phyloP scores from a whole-genome alignment of 2,888 invertebrate genomes.

The Idaea biselata region DNA sequence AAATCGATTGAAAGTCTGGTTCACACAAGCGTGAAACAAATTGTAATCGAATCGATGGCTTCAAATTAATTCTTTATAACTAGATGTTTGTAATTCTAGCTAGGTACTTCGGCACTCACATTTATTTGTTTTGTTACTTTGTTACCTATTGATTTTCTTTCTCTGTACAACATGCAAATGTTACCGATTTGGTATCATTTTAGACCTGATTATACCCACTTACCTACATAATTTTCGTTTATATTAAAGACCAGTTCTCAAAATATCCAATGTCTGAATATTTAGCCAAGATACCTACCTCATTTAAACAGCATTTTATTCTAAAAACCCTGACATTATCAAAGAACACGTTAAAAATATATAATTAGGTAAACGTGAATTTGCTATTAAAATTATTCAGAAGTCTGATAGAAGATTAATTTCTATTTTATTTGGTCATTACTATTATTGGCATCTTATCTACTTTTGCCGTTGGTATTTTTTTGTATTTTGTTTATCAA shows the following conservation, averaged over 20 bases:
- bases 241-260: background rate
- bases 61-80: slow-evolving; percentile 22
- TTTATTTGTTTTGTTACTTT: slow-evolving; percentile 16
- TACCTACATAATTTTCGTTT: background rate
- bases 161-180: slow-evolving; percentile 2
- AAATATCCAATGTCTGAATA: background rate
- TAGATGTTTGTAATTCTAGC: slow-evolving; percentile 14
- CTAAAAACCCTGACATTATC: slow-evolving; percentile 19
- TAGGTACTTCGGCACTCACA: slow-evolving; percentile 18
- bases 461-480: background rate
- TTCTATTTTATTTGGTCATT: background rate
- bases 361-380: slow-evolving; percentile 7
- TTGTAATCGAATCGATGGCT: slow-evolving; percentile 20
- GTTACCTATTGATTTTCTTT: slow-evolving; percentile 21
- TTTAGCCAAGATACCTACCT: background rate
- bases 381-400: slow-evolving; percentile 13
- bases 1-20: slow-evolving; percentile 18
- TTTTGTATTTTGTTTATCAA: background rate
- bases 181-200: background rate
- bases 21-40: slow-evolving; percentile 21
- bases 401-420: slow-evolving; percentile 9
- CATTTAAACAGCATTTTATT: background rate
- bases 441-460: background rate
- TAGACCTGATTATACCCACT: background rate
- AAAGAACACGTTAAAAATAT: slow-evolving; percentile 11